A percentile compares a stretch with the other conserved stretches of the same genome.
phyloP scores from a whole-genome alignment of 2,797 vertebrate genomes.

The Protonibea diacanthus region DNA sequence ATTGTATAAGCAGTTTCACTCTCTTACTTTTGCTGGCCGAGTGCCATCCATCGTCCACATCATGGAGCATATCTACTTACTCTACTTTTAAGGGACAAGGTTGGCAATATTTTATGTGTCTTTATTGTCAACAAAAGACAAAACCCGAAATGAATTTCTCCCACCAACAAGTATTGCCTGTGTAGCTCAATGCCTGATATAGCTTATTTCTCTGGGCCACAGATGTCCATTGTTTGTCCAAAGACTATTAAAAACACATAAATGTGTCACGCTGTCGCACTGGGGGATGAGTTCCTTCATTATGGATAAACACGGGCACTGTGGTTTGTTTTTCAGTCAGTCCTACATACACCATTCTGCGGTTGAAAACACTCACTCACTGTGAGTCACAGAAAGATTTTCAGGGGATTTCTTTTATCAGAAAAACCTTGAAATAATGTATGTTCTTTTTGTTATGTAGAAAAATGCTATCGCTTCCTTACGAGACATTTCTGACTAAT shows the following conservation, averaged over 20 bases:
- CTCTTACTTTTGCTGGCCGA: background rate
- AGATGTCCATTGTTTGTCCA: constrained; percentile 9
- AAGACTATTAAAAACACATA: constrained; percentile 39
- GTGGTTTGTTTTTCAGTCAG: background rate
- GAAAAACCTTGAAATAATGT: background rate
- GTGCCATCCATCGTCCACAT: constrained; percentile 2
- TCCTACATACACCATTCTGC: background rate
- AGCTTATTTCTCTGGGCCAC: constrained; percentile 13
- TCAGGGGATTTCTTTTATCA: background rate
- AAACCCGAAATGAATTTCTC: background rate
- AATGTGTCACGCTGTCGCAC: constrained; percentile 38
- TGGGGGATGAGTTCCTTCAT: background rate
- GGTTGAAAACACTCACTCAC: background rate
- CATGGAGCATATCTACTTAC: background rate
- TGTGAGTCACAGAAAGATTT: background rate
- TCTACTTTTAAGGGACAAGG: constrained; percentile 14
- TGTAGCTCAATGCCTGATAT: background rate
- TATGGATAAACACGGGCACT: background rate
- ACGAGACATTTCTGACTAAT: background rate
- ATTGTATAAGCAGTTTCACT: constrained; percentile 41
- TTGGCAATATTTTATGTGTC: background rate
- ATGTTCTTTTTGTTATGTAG: background rate
- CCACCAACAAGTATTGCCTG: background rate
- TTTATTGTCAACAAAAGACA: constrained; percentile 4
- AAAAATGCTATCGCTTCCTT: background rate